Evolutionary conservation across 2,113 vertebrate genomes (phyloP), one percentile per base, ranked within the genome.

Genomic region (Myrmophylax atrothorax): DNA sequence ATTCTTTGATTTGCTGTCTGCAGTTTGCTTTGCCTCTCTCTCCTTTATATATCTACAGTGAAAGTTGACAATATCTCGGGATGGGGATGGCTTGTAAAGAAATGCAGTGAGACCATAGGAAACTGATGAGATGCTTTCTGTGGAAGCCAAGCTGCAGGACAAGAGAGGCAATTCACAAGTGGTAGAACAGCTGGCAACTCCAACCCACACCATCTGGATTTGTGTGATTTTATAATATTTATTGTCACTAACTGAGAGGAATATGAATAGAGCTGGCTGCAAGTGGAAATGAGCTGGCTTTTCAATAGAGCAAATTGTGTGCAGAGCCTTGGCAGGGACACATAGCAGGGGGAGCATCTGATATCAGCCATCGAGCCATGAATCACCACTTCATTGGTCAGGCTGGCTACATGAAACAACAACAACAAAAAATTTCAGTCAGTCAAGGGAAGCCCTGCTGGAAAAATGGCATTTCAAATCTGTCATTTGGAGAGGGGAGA

Each of bases 191-290:
- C 70, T 95, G 84, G 80, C 93, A 95, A 50, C 82, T 94, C 38
- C 77, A 97, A 92, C 85, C 75, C 78, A 90, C 87, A 66, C 94
- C 87, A 97, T 96, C 82, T 95, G 87, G 86, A 69, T 82, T 87
- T 89, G 85, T 94, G 91, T 93, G 86, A 94, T 96, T 97, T 93
- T 91, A 72, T 96, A 73, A 59, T 93, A 94, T 96, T 97, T 96
- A 89, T 92, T 90, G 94, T 94, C 93, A 93, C 62, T 95, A 86
- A 93, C 91, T 44, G 73, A 90, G 94, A 95, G 87, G 68, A 95
- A 70, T 94, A 85, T 95, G 95, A 97, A 96, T 70, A 89, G 95
- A 96, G 72, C 87, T 96, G 94, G 93, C 94, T 96, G 58, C 29
- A 74, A 89, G 78, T 95, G 64, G 74, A 96, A 77, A 94, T 91